Evolutionary conservation across 2,113 vertebrate species (phyloP), one percentile per base, ranked within the genome.

Genomic region (Sorex fumeus): DNA sequence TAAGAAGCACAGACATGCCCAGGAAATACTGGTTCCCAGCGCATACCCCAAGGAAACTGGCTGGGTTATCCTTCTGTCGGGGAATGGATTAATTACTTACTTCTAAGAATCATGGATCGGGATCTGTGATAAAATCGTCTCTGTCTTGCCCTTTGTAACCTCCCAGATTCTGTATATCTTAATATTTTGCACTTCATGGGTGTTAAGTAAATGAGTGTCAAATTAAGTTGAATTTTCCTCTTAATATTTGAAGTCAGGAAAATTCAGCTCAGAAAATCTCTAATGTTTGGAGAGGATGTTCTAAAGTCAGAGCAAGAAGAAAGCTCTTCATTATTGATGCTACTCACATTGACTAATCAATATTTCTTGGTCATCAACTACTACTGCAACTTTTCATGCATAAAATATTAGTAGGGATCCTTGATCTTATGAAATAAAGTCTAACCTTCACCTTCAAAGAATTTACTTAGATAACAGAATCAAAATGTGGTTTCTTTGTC

Each of bases 381-480:
- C 90, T 93, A 89, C 84, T 95, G 50, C 89, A 95, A 60, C 87
- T 93, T 95, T 95, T 94, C 92, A 96, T 96, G 92, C 91, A 96
- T 96, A 94, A 95, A 94, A 88, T 95, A 94, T 95, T 82, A 91
- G 84, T 96, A 87, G 93, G 78, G 91, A 94, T 96, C 32, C 71
- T 93, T 92, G 87, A 94, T 92, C 80, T 82, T 89, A 32, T 66
- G 85, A 79, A 86, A 92, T 86, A 75, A 86, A 92, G 27, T 84
- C 67, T 93, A 95, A 93, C 84, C 92, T 95, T 96, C 70, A 92
- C 72, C 88, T 92, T 96, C 87, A 95, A 96, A 95, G 67, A 93
- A 92, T 87, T 96, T 84, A 91, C 90, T 96, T 95, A 93, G 84
- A 87, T 91, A 96, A 83, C 92, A 66, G 75, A 93, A 91, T 92